phyloP scores from a whole-genome alignment of 53 echinoderm and acorn worm genomes.

The Temnopleurus reevesii region DNA sequence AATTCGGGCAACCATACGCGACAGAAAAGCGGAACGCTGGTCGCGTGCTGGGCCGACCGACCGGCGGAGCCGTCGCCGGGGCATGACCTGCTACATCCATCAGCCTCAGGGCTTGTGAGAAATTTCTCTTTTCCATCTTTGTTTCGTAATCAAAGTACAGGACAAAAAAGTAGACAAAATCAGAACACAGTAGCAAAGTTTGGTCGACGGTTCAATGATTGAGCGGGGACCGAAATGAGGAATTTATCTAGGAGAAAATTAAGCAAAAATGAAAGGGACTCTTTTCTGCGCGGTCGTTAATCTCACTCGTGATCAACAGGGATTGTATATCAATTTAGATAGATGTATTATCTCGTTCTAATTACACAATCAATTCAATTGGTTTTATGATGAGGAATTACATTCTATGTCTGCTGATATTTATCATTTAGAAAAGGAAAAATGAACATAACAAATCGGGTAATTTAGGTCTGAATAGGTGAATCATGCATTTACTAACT shows the following conservation, averaged over 20 bases:
- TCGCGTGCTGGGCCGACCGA: slow-evolving; percentile 46
- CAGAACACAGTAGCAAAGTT: slow-evolving; percentile 12
- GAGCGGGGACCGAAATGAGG: not conserved
- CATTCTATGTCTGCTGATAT: not conserved
- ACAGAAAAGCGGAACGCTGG: slow-evolving; percentile 33
- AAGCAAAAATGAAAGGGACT: not conserved
- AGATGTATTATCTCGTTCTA: not conserved
- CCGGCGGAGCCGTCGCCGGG: slow-evolving; percentile 49
- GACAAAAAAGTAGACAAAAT: not conserved
- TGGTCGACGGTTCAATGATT: not conserved
- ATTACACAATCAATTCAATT: slow-evolving; percentile 18
- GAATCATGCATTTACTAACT: slow-evolving; percentile 15
- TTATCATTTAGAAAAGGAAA: not conserved
- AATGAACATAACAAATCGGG: not conserved
- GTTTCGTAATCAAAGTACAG: slow-evolving; percentile 28
- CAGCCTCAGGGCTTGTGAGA: slow-evolving; percentile 34
- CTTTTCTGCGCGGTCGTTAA: not conserved
- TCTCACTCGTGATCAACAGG: not conserved
- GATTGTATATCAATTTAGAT: not conserved
- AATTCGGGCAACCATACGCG: not conserved
- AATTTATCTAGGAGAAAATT: not conserved
- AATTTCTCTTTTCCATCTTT: not conserved
- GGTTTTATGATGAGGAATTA: not conserved
- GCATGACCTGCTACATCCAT: slow-evolving; percentile 48
- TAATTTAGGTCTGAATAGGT: not conserved